Conservation (phyloP, 2,797 vertebrate species). For the Moxostoma hubbsi region DNA sequence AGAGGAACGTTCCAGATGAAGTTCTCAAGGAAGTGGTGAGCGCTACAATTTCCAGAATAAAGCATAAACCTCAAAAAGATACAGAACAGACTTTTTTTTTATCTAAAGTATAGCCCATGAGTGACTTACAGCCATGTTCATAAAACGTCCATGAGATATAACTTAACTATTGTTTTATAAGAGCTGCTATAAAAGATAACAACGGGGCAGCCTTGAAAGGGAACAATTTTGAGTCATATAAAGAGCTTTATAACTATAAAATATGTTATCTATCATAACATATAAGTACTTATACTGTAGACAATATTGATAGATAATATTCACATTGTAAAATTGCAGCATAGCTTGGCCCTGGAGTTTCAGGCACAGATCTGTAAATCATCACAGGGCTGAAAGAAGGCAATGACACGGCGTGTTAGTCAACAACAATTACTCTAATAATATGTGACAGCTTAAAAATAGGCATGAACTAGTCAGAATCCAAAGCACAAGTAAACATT, state of each 20-base stretch:
- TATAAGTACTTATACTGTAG: not conserved
- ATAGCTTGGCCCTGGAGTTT: not conserved
- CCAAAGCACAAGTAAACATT: no score
- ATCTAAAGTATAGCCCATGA: not conserved
- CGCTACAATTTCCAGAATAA: not conserved
- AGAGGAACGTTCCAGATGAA: constrained; percentile 88
- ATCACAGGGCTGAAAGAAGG: no score
- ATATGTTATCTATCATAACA: not conserved
- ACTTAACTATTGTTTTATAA: not conserved
- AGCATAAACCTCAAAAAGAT: not conserved
- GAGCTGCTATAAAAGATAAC: not conserved
- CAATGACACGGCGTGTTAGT: no score
- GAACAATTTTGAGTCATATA: not conserved
- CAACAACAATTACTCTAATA: no score
- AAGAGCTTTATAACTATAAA: not conserved
- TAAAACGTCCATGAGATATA: not conserved
- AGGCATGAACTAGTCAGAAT: no score
- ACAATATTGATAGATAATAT: no score
- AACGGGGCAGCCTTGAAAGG: not conserved
- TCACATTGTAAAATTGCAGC: not conserved
- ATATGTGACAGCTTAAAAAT: no score
- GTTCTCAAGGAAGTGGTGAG: constrained; percentile 87
- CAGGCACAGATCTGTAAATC: not conserved
- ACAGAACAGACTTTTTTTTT: no score
- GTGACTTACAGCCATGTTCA: not conserved